Conservation (phyloP, 2,888 invertebrate species). For the Dimorphilus gyrociliatus region DNA sequence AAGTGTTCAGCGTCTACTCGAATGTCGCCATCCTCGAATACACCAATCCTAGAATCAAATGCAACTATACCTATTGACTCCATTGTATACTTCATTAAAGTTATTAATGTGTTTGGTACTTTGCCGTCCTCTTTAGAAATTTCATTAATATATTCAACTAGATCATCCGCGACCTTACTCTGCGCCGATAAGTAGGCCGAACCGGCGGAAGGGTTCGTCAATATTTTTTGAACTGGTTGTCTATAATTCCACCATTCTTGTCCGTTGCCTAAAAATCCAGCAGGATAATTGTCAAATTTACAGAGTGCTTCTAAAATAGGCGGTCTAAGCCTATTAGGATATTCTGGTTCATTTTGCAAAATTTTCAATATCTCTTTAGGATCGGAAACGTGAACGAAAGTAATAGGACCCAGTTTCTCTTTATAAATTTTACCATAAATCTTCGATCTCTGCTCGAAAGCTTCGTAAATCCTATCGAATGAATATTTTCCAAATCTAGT, state of each 20-base stretch:
- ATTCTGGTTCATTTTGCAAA: constrained; percentile 14
- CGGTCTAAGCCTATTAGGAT: constrained; percentile 11
- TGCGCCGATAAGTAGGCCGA: constrained; percentile 14
- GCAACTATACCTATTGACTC: no score
- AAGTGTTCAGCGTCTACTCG: no score
- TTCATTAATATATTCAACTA: constrained; percentile 10
- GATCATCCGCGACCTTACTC: constrained; percentile 16
- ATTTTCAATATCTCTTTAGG: constrained; percentile 15
- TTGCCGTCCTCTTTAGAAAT: constrained; percentile 14
- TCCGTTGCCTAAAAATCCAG: constrained; percentile 15
- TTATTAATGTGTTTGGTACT: constrained; percentile 28
- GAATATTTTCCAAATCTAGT: constrained; percentile 7
- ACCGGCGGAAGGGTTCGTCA: constrained; percentile 17
- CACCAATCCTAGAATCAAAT: no score
- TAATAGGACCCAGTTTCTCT: constrained; percentile 27
- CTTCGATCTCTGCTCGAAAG: constrained; percentile 7
- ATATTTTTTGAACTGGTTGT: constrained; percentile 14
- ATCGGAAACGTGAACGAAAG: constrained; percentile 29
- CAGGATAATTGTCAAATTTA: constrained; percentile 8
- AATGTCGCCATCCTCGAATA: no score
- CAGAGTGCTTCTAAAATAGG: constrained; percentile 7
- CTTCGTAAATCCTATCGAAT: constrained; percentile 9
- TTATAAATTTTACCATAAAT: constrained; percentile 15
- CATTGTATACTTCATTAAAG: constrained; percentile 16
- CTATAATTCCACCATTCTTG: constrained; percentile 15